These are phyloP conservation scores for Tiaroga cobitis DNA, from an alignment of 2,797 vertebrate species.

Conservation along the genomic window DNA sequence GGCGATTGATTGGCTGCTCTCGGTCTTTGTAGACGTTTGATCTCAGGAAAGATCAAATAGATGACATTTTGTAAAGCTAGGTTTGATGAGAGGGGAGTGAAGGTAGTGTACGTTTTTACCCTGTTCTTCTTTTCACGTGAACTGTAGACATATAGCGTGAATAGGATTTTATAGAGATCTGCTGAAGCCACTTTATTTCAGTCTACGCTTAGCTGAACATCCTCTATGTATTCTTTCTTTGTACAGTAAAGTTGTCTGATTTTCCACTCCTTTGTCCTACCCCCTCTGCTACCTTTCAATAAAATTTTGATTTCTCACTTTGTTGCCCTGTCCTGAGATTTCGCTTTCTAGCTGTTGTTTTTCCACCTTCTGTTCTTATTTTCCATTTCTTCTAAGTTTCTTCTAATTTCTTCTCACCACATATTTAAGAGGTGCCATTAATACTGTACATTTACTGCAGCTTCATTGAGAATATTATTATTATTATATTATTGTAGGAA, in stretches of 20 bases:
- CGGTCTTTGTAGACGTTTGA: conserved; percentile 43
- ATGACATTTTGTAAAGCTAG: conserved; percentile 47
- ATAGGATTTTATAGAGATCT: conserved; percentile 33
- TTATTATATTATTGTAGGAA: neutral
- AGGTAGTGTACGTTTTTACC: conserved; percentile 13
- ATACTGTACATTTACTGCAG: neutral
- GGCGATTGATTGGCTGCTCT: conserved; percentile 35
- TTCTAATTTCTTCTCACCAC: neutral
- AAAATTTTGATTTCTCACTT: conserved; percentile 57
- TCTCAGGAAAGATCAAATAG: conserved; percentile 60
- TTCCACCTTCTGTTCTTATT: neutral
- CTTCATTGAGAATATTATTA: neutral
- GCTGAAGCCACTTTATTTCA: conserved; percentile 45
- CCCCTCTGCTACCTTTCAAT: conserved; percentile 58
- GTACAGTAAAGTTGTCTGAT: conserved; percentile 43
- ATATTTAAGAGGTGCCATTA: neutral
- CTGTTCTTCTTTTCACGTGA: conserved; percentile 38
- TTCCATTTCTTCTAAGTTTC: conserved; percentile 4
- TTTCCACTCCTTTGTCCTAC: conserved; percentile 50
- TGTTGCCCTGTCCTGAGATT: conserved; percentile 42
- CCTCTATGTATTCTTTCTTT: conserved; percentile 34
- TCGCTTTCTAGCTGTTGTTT: conserved; percentile 40
- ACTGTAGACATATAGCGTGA: conserved; percentile 38
- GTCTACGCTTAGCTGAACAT: conserved; percentile 34
- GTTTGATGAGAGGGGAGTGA: conserved; percentile 33